Evolutionary conservation across 2,113 vertebrate genomes (phyloP).

Genomic region (Rostratula benghalensis): DNA sequence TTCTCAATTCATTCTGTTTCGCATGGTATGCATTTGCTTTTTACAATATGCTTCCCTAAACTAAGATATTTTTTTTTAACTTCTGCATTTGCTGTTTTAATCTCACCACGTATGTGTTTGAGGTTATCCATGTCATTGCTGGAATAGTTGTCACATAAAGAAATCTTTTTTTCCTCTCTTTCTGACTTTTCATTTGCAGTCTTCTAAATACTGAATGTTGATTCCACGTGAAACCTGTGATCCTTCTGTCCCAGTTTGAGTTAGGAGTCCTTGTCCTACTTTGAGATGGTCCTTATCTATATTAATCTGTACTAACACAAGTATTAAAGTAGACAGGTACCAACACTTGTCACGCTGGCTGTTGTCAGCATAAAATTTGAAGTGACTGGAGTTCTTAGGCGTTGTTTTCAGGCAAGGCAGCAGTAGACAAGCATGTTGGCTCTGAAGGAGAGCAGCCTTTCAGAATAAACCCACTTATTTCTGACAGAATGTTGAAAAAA

Average conservation of each 20-base stretch:
- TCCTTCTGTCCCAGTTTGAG: conserved; percentile 20
- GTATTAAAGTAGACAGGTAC: conserved; percentile 31
- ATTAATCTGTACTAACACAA: conserved; percentile 16
- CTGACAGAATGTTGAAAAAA: neutral
- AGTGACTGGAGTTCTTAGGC: neutral
- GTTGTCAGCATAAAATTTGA: neutral
- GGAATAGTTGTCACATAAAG: neutral
- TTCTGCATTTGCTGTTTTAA: neutral
- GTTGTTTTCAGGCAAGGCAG: neutral
- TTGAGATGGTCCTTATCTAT: neutral
- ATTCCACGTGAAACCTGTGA: neutral
- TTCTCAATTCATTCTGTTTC: neutral
- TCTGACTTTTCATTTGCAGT: neutral
- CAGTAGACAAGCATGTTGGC: neutral
- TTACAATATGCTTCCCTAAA: neutral
- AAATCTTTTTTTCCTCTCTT: neutral
- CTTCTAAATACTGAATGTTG: neutral
- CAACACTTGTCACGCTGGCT: neutral
- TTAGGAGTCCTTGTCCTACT: conserved; percentile 54
- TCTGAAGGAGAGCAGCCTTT: neutral
- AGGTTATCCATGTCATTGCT: neutral
- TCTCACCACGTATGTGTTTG: neutral
- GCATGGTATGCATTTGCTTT: neutral
- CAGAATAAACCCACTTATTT: neutral
- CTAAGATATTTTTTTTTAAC: neutral